Evolutionary conservation across 2,888 invertebrate species (phyloP).

Genomic region (Caenorhabditis imperialis): DNA sequence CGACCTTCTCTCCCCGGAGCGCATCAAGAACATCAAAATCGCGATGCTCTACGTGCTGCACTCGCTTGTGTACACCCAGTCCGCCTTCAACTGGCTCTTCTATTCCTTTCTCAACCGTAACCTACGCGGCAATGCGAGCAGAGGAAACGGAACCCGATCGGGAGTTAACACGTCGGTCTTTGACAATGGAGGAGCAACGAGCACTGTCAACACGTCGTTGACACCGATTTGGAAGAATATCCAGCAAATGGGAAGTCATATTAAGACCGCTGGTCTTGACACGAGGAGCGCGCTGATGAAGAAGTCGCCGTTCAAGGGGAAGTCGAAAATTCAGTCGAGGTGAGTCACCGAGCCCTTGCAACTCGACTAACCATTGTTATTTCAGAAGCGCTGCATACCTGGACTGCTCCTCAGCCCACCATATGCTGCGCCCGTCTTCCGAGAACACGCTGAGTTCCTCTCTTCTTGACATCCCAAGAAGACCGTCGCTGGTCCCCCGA

Average conservation of each 20-base stretch:
- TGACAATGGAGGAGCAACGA: conserved; percentile 57
- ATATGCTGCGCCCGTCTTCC: conserved; percentile 47
- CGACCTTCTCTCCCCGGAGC: conserved; percentile 19
- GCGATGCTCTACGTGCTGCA: conserved; percentile 72
- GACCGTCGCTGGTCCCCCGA: conserved; percentile 48
- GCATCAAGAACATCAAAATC: conserved; percentile 28
- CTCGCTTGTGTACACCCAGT: conserved; percentile 74
- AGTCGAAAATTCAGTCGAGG: conserved; percentile 70
- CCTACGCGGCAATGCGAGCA: conserved; percentile 55
- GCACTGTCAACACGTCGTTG: conserved; percentile 53
- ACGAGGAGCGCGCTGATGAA: conserved; percentile 67
- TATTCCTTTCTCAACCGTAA: conserved; percentile 76
- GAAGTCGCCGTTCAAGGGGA: conserved; percentile 70
- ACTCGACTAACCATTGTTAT: not conserved
- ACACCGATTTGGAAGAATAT: conserved; percentile 73
- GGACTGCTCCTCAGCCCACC: conserved; percentile 44
- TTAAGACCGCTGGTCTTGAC: conserved; percentile 71
- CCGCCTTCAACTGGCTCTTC: conserved; percentile 77
- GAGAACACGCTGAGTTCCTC: conserved; percentile 44
- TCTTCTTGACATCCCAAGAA: conserved; percentile 58
- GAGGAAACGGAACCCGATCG: conserved; percentile 59
- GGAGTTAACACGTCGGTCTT: conserved; percentile 57
- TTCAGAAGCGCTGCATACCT: conserved; percentile 58
- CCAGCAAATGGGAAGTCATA: conserved; percentile 72
- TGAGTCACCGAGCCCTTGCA: conserved; percentile 35